phyloP scores from a whole-genome alignment of 2,113 vertebrate genomes.

The Lepidothrix coronata region DNA sequence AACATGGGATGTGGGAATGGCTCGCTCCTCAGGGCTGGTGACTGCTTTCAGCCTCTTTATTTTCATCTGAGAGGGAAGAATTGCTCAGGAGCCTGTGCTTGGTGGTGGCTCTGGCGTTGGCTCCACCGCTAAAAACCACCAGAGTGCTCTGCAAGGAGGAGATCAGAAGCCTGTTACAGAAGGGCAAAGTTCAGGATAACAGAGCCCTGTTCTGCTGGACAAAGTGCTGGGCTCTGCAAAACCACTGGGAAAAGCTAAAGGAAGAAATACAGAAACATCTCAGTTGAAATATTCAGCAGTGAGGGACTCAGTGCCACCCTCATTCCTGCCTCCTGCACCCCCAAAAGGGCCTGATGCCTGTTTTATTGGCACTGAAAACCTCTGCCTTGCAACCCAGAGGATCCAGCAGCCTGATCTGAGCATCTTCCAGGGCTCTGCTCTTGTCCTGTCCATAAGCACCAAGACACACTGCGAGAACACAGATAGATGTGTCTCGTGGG shows the following conservation, averaged over 20 bases:
- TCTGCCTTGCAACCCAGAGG: neutral
- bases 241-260: neutral
- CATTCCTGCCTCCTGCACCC: neutral
- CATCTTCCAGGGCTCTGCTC: neutral
- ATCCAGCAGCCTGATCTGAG: neutral
- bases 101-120: neutral
- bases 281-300: neutral
- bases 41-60: neutral
- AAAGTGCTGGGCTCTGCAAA: neutral
- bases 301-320: neutral
- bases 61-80: neutral
- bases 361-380: neutral
- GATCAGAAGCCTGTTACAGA: neutral
- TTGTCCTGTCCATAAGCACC: neutral
- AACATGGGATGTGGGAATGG: neutral
- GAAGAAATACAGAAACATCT: neutral
- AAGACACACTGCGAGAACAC: rapidly evolving
- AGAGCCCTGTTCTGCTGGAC: neutral
- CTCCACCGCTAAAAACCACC: neutral
- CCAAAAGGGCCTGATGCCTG: rapidly evolving
- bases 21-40: neutral
- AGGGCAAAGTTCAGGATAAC: neutral
- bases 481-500: too few species aligned
- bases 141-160: neutral
- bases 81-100: neutral